Conservation (phyloP, 2,888 invertebrate genomes). For the Slavum lentiscoides region DNA sequence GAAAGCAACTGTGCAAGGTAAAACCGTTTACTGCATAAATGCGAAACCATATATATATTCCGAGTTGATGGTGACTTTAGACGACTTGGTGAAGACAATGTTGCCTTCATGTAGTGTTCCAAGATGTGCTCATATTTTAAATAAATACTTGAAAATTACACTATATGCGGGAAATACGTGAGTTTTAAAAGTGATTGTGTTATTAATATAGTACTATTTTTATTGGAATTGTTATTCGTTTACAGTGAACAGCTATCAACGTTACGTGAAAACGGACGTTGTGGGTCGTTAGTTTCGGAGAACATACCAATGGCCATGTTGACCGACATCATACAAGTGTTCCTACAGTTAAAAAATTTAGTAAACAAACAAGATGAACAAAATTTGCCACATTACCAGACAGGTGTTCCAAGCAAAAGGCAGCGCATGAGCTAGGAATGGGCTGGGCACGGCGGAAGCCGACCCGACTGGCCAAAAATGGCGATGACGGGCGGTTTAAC, state of each 20-base stretch:
- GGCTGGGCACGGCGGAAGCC: conserved; percentile 58
- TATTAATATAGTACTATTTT: neutral
- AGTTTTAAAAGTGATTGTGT: conserved; percentile 60
- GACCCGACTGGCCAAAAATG: conserved; percentile 55
- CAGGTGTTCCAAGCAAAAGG: conserved; percentile 60
- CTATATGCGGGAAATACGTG: conserved; percentile 83
- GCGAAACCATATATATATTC: conserved; percentile 81
- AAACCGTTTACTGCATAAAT: conserved; percentile 83
- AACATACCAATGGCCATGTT: conserved; percentile 58
- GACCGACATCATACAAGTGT: conserved; percentile 58
- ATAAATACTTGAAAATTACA: conserved; percentile 76
- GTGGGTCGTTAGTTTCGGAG: conserved; percentile 66
- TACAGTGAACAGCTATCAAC: conserved; percentile 70
- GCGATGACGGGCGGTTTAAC: conserved; percentile 51
- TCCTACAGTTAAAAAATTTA: neutral
- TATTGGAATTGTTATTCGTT: neutral
- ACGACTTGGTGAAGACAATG: conserved; percentile 78
- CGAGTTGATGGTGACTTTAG: conserved; percentile 80
- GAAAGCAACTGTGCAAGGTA: conserved; percentile 78
- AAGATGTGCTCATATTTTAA: conserved; percentile 76
- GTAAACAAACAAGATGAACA: conserved; percentile 55
- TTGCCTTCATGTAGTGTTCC: conserved; percentile 76
- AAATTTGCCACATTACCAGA: neutral
- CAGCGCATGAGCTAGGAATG: conserved; percentile 69
- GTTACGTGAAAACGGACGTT: conserved; percentile 76